Evolutionary conservation across 1,140 invertebrate species (phyloP).

Genomic region (Piezodorus guildinii): DNA sequence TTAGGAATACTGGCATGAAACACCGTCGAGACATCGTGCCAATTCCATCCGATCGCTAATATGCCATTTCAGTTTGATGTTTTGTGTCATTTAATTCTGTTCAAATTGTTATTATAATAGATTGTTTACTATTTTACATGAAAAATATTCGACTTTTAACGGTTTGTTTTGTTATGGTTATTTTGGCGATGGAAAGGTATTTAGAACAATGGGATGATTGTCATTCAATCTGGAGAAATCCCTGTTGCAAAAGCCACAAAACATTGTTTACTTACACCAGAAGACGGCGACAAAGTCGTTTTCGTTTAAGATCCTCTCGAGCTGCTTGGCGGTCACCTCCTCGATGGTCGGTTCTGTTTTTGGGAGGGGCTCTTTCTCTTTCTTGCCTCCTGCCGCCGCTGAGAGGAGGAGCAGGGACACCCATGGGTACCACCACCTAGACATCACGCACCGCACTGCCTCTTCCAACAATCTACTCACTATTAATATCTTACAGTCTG

Average conservation of each 20-base stretch:
- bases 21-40: background rate
- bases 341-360: constrained; percentile 67
- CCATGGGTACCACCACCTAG: constrained; percentile 19
- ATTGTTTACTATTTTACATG: background rate
- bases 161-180: too few relatives aligned
- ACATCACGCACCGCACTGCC: constrained; percentile 22
- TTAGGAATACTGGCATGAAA: background rate
- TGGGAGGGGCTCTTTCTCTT: constrained; percentile 33
- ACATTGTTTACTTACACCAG: constrained; percentile 72
- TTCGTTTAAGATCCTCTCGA: constrained; percentile 73
- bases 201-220: too few relatives aligned
- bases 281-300: constrained; percentile 89
- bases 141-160: too few relatives aligned
- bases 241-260: background rate
- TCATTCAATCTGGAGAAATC: too few relatives aligned
- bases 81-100: background rate
- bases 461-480: constrained; percentile 31
- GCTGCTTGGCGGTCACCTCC: constrained; percentile 81
- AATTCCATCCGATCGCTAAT: background rate
- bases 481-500: constrained; percentile 31
- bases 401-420: constrained; percentile 23
- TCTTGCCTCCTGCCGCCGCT: constrained; percentile 31
- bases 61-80: background rate
- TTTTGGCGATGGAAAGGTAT: too few relatives aligned
- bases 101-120: background rate